These are phyloP conservation scores for Agrotis clavis DNA, from an alignment of 2,888 invertebrate species.

Conservation along the genomic window DNA sequence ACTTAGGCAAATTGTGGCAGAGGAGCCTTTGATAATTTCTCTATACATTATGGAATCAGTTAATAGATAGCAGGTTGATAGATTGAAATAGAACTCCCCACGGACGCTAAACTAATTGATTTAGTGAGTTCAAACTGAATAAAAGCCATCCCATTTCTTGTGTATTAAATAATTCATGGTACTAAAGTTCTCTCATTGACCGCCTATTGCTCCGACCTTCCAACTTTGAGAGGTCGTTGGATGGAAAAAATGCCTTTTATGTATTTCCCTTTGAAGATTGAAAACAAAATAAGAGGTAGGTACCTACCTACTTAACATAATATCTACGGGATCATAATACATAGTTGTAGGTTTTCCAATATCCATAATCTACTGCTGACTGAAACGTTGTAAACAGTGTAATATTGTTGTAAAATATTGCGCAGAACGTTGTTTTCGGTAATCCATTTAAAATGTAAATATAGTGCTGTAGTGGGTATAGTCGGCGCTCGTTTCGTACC, in stretches of 20 bases:
- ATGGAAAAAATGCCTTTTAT: slow-evolving; percentile 43
- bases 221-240: slow-evolving; percentile 36
- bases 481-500: slow-evolving; percentile 63
- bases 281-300: slow-evolving; percentile 23
- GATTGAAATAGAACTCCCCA: slow-evolving; percentile 54
- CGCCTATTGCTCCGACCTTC: slow-evolving; percentile 27
- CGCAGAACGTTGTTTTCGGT: slow-evolving; percentile 14
- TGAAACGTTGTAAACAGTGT: slow-evolving; percentile 8
- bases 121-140: slow-evolving; percentile 44
- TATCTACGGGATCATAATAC: slow-evolving; percentile 17
- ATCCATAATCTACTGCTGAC: slow-evolving; percentile 19
- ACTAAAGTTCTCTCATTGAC: slow-evolving; percentile 41
- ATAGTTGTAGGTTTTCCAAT: slow-evolving; percentile 29
- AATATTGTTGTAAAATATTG: slow-evolving; percentile 11
- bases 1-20: slow-evolving; percentile 34
- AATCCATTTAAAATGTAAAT: slow-evolving; percentile 47
- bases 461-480: slow-evolving; percentile 29
- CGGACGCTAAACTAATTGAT: slow-evolving; percentile 62
- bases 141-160: slow-evolving; percentile 28
- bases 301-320: slow-evolving; percentile 13
- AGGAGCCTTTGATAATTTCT: slow-evolving; percentile 33
- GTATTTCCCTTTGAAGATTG: slow-evolving; percentile 25
- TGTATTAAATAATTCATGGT: slow-evolving; percentile 57
- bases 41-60: slow-evolving; percentile 46
- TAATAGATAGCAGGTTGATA: slow-evolving; percentile 60